These are phyloP conservation scores for Nymphicus hollandicus DNA, from an alignment of 2,113 vertebrate species.

Conservation along the genomic window DNA sequence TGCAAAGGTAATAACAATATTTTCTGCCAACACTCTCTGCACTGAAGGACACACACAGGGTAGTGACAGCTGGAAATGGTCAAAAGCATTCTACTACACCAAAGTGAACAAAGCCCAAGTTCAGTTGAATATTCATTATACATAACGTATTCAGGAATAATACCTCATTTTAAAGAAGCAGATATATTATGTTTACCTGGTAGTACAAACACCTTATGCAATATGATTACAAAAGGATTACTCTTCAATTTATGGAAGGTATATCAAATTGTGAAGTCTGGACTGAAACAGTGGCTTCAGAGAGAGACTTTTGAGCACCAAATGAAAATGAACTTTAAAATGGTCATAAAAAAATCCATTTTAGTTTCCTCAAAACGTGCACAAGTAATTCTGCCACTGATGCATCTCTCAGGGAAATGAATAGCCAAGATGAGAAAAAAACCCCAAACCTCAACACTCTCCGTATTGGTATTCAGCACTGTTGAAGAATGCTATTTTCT, in stretches of 20 bases:
- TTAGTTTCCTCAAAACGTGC: background rate
- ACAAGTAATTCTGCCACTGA: background rate
- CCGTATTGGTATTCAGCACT: background rate
- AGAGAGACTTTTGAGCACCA: background rate
- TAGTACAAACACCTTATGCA: background rate
- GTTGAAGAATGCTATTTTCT: background rate
- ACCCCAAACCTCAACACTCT: fast-evolving
- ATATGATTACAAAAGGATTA: background rate
- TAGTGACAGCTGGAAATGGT: background rate
- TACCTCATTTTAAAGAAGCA: background rate
- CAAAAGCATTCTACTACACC: background rate
- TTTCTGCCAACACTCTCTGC: background rate
- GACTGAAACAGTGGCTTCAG: background rate
- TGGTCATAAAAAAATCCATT: background rate
- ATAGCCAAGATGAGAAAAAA: background rate
- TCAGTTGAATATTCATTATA: background rate
- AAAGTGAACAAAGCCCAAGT: background rate
- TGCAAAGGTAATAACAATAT: background rate
- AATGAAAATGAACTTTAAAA: background rate
- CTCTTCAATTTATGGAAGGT: background rate
- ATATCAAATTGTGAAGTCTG: background rate
- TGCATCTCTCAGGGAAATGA: background rate
- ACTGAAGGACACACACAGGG: background rate
- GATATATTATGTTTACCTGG: background rate
- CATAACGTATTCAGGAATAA: background rate